These are phyloP conservation scores for Sebastes hopkinsi DNA, from an alignment of 2,797 vertebrate species.

Conservation along the genomic window DNA sequence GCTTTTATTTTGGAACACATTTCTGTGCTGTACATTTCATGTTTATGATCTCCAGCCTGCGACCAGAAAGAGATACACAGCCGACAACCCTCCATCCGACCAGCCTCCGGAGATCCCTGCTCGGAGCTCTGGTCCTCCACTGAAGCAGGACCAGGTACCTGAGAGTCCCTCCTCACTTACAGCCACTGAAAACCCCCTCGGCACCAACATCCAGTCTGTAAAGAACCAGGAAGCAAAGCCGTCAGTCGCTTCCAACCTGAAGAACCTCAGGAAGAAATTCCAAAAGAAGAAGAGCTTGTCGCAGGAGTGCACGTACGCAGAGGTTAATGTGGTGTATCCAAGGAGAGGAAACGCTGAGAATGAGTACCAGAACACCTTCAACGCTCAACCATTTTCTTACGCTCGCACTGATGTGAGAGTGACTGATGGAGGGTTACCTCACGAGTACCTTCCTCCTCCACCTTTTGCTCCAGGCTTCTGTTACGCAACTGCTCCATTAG, in stretches of 20 bases:
- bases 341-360: slow-evolving; percentile 14
- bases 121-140: slow-evolving; percentile 1
- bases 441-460: slow-evolving; percentile 78
- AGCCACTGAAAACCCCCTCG: not conserved
- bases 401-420: not conserved
- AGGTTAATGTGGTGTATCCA: slow-evolving; percentile 22
- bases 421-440: slow-evolving; percentile 40
- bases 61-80: slow-evolving; percentile 26
- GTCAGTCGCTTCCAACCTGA: slow-evolving; percentile 49
- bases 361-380: slow-evolving; percentile 36
- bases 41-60: slow-evolving; percentile 41
- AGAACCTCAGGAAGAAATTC: slow-evolving; percentile 73
- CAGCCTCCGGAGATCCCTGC: slow-evolving; percentile 56
- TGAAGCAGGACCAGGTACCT: slow-evolving; percentile 26
- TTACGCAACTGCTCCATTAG: not conserved
- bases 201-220: not conserved
- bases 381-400: not conserved
- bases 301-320: slow-evolving; percentile 40
- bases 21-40: slow-evolving; percentile 12
- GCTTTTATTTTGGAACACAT: not conserved
- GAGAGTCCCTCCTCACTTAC: not conserved
- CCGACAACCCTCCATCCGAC: not conserved
- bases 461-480: slow-evolving; percentile 82
- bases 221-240: slow-evolving; percentile 50
- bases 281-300: slow-evolving; percentile 50